A percentile compares a stretch with the other conserved stretches of the same genome.
Evolutionary conservation across 2,113 vertebrate species (phyloP).

Genomic region (Lamprotornis superbus): DNA sequence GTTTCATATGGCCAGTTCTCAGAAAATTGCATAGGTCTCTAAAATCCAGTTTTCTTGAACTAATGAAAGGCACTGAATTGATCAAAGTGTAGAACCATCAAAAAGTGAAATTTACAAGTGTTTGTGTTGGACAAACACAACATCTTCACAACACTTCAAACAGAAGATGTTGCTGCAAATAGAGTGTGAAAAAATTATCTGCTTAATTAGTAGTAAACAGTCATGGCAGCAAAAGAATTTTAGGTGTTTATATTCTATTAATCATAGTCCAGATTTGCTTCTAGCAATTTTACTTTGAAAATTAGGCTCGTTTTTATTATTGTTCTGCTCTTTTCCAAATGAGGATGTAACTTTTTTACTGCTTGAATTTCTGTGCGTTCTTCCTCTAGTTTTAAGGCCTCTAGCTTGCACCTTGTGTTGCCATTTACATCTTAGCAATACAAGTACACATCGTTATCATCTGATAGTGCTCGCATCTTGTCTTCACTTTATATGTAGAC

Average conservation of each 20-base stretch:
- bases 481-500: not conserved
- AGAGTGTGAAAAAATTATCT: slow-evolving; percentile 57
- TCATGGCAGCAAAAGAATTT: slow-evolving; percentile 46
- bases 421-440: not conserved
- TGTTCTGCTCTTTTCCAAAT: not conserved
- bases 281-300: not conserved
- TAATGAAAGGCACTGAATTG: slow-evolving; percentile 20
- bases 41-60: slow-evolving; percentile 20
- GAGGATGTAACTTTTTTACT: not conserved
- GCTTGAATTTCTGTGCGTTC: not conserved
- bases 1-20: not conserved
- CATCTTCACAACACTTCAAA: slow-evolving; percentile 60
- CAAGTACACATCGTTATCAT: not conserved
- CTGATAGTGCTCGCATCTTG: not conserved
- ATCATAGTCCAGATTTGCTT: slow-evolving; percentile 5
- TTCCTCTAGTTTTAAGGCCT: not conserved
- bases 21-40: not conserved
- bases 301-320: not conserved
- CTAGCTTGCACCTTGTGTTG: not conserved
- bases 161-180: slow-evolving; percentile 64
- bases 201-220: slow-evolving; percentile 61
- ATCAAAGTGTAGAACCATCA: slow-evolving; percentile 61
- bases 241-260: slow-evolving; percentile 32
- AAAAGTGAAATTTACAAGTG: slow-evolving; percentile 57
- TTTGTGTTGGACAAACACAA: slow-evolving; percentile 54